These are phyloP conservation scores for Oedothorax gibbosus DNA, from an alignment of 1,140 invertebrate species.

Conservation along the genomic window DNA sequence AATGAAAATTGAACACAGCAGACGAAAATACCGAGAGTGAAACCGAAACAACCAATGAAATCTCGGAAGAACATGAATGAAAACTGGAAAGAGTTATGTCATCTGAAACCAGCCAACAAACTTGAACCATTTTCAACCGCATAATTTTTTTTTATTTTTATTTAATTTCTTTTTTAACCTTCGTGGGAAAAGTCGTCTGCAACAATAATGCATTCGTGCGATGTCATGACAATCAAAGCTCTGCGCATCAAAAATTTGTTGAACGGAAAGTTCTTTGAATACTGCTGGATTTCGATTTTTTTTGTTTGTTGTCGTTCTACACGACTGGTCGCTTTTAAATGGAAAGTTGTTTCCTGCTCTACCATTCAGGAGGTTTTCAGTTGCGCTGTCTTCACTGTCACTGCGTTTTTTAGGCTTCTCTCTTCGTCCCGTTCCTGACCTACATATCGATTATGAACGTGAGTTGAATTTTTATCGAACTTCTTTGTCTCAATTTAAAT, in stretches of 20 bases:
- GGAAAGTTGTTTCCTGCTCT: conserved; percentile 38
- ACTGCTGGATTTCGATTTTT: neutral
- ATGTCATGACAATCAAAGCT: conserved; percentile 1
- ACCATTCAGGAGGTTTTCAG: neutral
- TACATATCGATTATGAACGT: conserved; percentile 22
- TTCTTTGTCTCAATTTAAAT: too few species aligned
- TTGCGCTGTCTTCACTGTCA: neutral
- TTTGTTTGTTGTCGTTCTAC: conserved; percentile 7
- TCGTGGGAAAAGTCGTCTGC: neutral
- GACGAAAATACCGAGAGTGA: too few species aligned
- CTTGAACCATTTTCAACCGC: too few species aligned
- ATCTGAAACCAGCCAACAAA: too few species aligned
- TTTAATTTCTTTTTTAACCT: too few species aligned
- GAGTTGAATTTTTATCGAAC: conserved; percentile 8
- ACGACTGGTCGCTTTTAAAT: conserved; percentile 21
- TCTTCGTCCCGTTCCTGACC: neutral
- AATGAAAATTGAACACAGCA: too few species aligned
- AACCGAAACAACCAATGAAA: too few species aligned
- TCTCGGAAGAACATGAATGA: too few species aligned
- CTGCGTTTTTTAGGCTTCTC: neutral
- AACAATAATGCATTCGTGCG: conserved; percentile 7
- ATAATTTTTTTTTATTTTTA: too few species aligned
- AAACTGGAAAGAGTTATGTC: too few species aligned
- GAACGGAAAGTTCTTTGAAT: conserved; percentile 7
- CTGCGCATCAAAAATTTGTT: conserved; percentile 20